Base-by-base conservation (phyloP, 2,888 invertebrate genomes). In the Ormyrus pomaceus region DNA sequence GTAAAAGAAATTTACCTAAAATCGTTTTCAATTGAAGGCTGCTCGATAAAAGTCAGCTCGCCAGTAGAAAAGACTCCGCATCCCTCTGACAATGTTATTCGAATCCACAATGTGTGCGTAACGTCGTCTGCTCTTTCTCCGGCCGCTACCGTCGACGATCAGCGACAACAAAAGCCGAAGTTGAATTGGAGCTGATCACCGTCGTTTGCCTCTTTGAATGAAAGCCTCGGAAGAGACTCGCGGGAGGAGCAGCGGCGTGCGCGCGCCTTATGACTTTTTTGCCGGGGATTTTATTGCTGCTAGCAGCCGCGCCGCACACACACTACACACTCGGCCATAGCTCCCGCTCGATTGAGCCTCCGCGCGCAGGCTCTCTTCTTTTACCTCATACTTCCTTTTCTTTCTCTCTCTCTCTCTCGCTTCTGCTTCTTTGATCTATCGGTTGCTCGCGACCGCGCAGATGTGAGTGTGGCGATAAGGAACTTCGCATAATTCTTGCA, bases 51-150 rank as follows among this genome's bases (percentile, higher is more conserved):
- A 55, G 34, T 70, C 11, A 56, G 34, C 34, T 19, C 56, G 56
- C 62, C 55, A 7, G 48, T 70, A 69, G 19, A 13, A 69, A 71
- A 77, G 45, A 13, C 77, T 64, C 76, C 34, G 34, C 34, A 77
- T 64, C 19, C 13, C 50, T 19, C 56, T 34, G 4, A n/a, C 6
- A 34, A 34, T 19, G 51, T 53, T 56, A 10, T 56, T 19, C 53
- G 46, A 7, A 5, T 34, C 34, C n/a, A 34, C 46, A 7, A n/a
- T 50, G 55, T 11, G 46, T 10, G 56, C 10, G 46, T 62, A 50
- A 34, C 64, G 70, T 70, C 69, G 77, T 77, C 70, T 77, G 77
- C 70, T 77, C 45, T 9, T 13, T 45, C 59, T 59, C 46, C 50
- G 62, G 19, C 45, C 19, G 11, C n/a, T 11, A 59, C 34, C 58